Evolutionary conservation across 1,140 invertebrate genomes (phyloP), one percentile per base, ranked within the genome.

Genomic region (Drosophila navojoa): DNA sequence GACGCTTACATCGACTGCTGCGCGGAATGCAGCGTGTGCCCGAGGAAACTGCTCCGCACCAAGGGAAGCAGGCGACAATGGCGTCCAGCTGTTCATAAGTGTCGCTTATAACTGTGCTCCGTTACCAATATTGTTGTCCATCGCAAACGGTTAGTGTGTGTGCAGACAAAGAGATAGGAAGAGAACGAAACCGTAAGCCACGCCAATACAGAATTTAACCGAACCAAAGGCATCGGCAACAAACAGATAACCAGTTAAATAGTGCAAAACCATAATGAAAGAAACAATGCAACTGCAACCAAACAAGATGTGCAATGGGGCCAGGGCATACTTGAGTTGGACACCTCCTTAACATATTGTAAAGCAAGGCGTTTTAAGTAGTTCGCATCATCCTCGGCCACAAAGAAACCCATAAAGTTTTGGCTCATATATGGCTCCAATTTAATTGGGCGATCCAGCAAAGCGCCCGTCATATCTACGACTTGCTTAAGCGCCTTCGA

Each of bases 391-490:
- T 96, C 93, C 62, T 97, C 95, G 54, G 95, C 95, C 5, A 97
- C 94, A 93, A 97, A 97, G 15, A 97, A 94, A 0, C 96, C 97
- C 95, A 97, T 97, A 90, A 97, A 97, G 92, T 97, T 97, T 19
- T 95, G 95, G 27, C 96, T 97, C 45, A 96, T 94, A 90, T 97
- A 97, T 2, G 95, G 95, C 84, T 97, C 96, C 27, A 97, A 90
- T 75, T 95, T 95, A 0, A 97, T 92, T 15, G 93, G 93, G 44
- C 94, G 94, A 76, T 93, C 93, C 42, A 95, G 89, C 49, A 94
- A 92, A 61, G 94, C 93, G 32, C 95, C 94, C 40, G 96, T 94
- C 79, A 93, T 93, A 74, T 95, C 94, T 57, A 96, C 93, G n/a
- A 96, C 93, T 72, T 94, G 94, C 79, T 96, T 95, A 22, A 97